Evolutionary conservation across 2,113 vertebrate genomes (phyloP), one percentile per base, ranked within the genome.

Genomic region (Barbus barbus): DNA sequence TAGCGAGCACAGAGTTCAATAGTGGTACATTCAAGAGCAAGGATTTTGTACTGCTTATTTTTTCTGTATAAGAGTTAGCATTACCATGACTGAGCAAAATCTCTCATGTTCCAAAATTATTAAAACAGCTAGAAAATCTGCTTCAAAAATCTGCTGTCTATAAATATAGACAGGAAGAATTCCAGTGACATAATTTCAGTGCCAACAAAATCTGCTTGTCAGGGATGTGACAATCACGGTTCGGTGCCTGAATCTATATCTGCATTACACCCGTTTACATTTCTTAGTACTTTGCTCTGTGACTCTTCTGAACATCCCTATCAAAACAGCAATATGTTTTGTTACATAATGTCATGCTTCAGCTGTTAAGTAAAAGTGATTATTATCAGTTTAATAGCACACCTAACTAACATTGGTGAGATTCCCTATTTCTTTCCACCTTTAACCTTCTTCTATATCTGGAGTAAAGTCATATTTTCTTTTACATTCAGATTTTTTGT

Each of bases 61-160:
- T 41, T 22, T 9, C 33, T 9, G 38, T n/a, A n/a, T 4, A 41
- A 41, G 22, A 46, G 11, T 48, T 75, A 20, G 44, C 44, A 75
- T 28, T 28, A 75, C n/a, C 72, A 75, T 75, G 72, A 75, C n/a
- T 51, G 1, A 48, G 72, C 44, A 51, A 75, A 75, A 75, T 51
- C 44, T 75, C 44, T 24, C 9, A 38, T 56, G 48, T 53, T 18
- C 12, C 26, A 76, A 53, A 3, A 4, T 41, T 11, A 73, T 16
- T 44, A 26, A 73, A 73, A 33, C 74, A n/a, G 5, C 51, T 58
- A 16, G 38, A 16, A 44, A 73, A 44, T 73, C 22, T 46, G 69
- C 69, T 12, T 24, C 2, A 24, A 14, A 71, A 26, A 73, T 38
- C 11, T 24, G 5, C 60, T 5, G 11, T 41, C 22, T 44, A 44